These are phyloP conservation scores for Tenthredo distinguenda DNA, from an alignment of 2,888 invertebrate species.

Conservation along the genomic window DNA sequence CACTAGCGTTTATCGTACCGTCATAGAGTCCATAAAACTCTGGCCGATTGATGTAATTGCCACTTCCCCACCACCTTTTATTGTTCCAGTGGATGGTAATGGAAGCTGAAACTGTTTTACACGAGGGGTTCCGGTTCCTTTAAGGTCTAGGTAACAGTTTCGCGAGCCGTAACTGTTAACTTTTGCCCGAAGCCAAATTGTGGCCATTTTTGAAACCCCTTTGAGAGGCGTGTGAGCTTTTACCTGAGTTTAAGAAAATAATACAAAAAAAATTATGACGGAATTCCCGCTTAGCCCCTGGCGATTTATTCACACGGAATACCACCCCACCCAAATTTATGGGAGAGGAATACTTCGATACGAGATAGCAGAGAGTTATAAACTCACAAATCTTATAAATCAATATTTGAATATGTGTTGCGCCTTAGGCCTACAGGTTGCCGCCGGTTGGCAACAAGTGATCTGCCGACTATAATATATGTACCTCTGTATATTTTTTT, in stretches of 20 bases:
- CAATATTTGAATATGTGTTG: constrained; percentile 63
- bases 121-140: not conserved
- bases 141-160: constrained; percentile 12
- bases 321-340: constrained; percentile 13
- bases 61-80: constrained; percentile 12
- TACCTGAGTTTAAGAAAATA: not conserved
- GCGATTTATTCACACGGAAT: not conserved
- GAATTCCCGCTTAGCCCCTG: not conserved
- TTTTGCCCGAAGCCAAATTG: not conserved
- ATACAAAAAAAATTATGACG: not conserved
- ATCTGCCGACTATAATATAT: constrained; percentile 51
- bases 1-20: not conserved
- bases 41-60: constrained; percentile 29
- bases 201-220: not conserved
- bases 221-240: not conserved
- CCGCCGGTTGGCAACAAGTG: constrained; percentile 64
- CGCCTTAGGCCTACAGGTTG: constrained; percentile 65
- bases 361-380: constrained; percentile 39
- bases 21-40: constrained; percentile 28
- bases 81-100: constrained; percentile 10
- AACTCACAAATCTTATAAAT: constrained; percentile 58
- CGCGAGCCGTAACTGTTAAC: not conserved
- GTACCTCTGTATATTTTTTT: not conserved
- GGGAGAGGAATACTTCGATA: not conserved
- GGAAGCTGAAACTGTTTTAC: not conserved